A percentile compares a stretch with the other conserved stretches of the same genome.
These are phyloP conservation scores for Gisinianus flammeolus DNA, from an alignment of 2,888 invertebrate species.

Conservation along the genomic window DNA sequence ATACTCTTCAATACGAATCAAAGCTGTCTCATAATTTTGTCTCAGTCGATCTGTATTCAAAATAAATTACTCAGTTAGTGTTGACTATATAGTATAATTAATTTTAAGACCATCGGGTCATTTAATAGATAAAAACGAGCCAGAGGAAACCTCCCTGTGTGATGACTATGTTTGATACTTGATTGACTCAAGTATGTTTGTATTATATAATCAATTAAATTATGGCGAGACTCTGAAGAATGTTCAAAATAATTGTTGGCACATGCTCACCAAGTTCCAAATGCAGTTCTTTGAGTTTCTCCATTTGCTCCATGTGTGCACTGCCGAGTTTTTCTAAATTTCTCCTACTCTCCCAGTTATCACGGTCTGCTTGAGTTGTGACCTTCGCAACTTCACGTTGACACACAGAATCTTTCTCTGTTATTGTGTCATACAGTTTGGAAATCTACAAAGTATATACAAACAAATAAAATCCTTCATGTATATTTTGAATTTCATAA, in stretches of 20 bases:
- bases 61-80: neutral
- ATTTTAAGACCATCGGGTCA: too few relatives aligned
- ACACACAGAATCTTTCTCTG: slow-evolving; percentile 69
- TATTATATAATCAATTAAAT: too few relatives aligned
- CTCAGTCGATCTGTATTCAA: slow-evolving; percentile 21
- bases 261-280: slow-evolving; percentile 69
- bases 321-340: slow-evolving; percentile 77
- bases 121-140: too few relatives aligned
- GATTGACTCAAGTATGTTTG: too few relatives aligned
- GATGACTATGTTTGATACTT: slow-evolving; percentile 13
- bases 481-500: neutral
- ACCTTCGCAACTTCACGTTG: slow-evolving; percentile 67
- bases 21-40: slow-evolving; percentile 3
- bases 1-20: slow-evolving; percentile 19
- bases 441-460: slow-evolving; percentile 67
- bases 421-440: slow-evolving; percentile 70
- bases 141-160: neutral
- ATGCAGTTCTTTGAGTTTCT: slow-evolving; percentile 70
- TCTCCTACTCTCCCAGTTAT: slow-evolving; percentile 72
- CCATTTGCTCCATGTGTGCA: slow-evolving; percentile 74
- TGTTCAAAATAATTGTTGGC: neutral
- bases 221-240: too few relatives aligned
- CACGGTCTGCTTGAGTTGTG: slow-evolving; percentile 72
- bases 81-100: too few relatives aligned
- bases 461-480: neutral